A percentile compares a stretch with the other conserved stretches of the same genome.
These are phyloP conservation scores for Gnatocerus cornutus DNA, from an alignment of 2,888 invertebrate species.

Conservation along the genomic window DNA sequence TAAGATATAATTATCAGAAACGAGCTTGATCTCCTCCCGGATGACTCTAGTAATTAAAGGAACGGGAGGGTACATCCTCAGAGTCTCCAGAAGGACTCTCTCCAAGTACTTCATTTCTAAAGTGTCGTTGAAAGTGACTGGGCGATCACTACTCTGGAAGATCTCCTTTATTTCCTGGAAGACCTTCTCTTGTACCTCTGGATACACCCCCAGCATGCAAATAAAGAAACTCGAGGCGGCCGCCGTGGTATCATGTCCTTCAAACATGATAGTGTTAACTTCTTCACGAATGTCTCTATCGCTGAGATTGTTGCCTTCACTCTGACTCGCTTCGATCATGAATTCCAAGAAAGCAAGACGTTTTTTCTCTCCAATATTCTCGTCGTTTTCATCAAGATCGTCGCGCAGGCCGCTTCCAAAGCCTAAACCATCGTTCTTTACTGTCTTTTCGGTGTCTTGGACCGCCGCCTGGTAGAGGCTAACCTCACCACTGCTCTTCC, in stretches of 20 bases:
- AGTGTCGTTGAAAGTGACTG: slow-evolving; percentile 84
- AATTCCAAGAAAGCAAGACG: slow-evolving; percentile 91
- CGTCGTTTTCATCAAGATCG: slow-evolving; percentile 76
- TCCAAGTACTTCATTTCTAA: slow-evolving; percentile 87
- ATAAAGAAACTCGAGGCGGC: slow-evolving; percentile 92
- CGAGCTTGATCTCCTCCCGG: slow-evolving; percentile 77
- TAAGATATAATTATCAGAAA: slow-evolving; percentile 60
- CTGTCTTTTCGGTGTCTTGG: slow-evolving; percentile 60
- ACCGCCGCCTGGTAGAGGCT: slow-evolving; percentile 60
- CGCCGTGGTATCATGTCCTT: slow-evolving; percentile 90
- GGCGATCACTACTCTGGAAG: slow-evolving; percentile 85
- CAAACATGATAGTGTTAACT: slow-evolving; percentile 91
- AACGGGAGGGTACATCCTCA: slow-evolving; percentile 87
- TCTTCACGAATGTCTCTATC: slow-evolving; percentile 90
- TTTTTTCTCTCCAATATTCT: slow-evolving; percentile 87
- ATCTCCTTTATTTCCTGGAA: slow-evolving; percentile 83
- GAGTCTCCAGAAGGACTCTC: slow-evolving; percentile 83
- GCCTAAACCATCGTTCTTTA: slow-evolving; percentile 72
- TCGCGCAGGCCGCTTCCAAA: slow-evolving; percentile 75
- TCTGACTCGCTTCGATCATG: slow-evolving; percentile 86
- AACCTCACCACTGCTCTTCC: slow-evolving; percentile 61
- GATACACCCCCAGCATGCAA: slow-evolving; percentile 87
- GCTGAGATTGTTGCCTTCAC: slow-evolving; percentile 76
- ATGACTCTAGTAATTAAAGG: slow-evolving; percentile 84
- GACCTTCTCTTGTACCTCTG: slow-evolving; percentile 84